These are phyloP conservation scores for Apeltes quadracus DNA, from an alignment of 2,113 vertebrate species.

Conservation along the genomic window DNA sequence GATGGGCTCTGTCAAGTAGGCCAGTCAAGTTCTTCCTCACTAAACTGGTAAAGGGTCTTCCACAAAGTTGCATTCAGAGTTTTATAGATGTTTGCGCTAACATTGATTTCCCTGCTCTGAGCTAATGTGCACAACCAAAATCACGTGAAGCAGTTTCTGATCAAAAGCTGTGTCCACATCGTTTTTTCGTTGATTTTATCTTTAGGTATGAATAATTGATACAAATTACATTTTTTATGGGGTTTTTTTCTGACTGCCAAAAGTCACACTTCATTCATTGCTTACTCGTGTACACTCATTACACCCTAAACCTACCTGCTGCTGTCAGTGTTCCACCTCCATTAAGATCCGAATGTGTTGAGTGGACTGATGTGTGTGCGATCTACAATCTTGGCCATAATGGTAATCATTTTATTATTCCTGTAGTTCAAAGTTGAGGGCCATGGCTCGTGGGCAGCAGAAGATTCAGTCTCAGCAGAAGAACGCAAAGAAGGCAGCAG, in stretches of 20 bases:
- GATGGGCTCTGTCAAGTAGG: background rate
- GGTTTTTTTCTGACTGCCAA: background rate
- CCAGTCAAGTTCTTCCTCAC: background rate
- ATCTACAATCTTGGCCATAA: background rate
- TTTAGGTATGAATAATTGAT: background rate
- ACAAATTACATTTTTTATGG: background rate
- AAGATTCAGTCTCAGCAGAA: conserved; percentile 89
- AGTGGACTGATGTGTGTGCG: background rate
- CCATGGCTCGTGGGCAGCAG: conserved; percentile 88
- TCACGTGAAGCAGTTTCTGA: background rate
- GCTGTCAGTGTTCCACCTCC: background rate
- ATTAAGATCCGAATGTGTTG: background rate
- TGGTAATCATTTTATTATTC: background rate
- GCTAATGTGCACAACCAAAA: background rate
- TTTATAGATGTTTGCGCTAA: background rate
- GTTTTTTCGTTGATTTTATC: background rate
- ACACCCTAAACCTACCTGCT: background rate
- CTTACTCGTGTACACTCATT: background rate
- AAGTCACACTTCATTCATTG: background rate
- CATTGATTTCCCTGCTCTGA: background rate
- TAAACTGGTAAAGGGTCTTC: background rate
- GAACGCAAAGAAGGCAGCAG: conserved; percentile 85
- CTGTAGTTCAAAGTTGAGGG: conserved; percentile 61
- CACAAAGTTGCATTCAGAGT: background rate
- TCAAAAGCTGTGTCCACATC: background rate